Base-by-base conservation (phyloP, 2,113 vertebrate species). In the Cyrtonyx montezumae region DNA sequence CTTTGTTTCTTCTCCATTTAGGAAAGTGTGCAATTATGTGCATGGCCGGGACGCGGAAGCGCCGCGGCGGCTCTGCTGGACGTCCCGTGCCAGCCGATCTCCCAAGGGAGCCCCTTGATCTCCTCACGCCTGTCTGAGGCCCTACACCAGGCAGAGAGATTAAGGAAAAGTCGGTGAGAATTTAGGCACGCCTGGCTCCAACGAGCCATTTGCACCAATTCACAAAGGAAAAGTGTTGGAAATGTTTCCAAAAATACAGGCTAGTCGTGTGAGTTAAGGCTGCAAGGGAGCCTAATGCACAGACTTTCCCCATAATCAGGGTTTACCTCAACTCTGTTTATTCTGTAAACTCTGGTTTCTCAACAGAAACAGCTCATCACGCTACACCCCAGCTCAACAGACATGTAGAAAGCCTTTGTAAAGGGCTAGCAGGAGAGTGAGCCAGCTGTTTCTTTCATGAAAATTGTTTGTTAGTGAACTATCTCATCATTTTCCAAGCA, bases 341-440 rank as follows among this genome's bases (percentile, higher is more conserved):
- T 97, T 93, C 96, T 97, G 88, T 97, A 96, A 96, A 96, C 87
- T 94, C 96, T 96, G 86, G 90, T 94, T 97, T 97, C 96, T 96
- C 93, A 96, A 94, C 82, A 92, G 97, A 93, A 97, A 94, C 91
- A 93, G 90, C 84, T 95, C 96, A 97, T 96, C 93, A 95, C 18
- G 32, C 84, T 95, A 85, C 87, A 97, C 90, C 75, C 96, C 13
- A 25, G 53, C 80, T 87, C 49, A 3, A 87, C 59, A 95, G 94
- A 96, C 36, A 48, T 40, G 85, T 28, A 93, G 81, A 95, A 95
- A 88, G 71, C 16, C 75, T 93, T 94, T 80, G 78, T 75, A 91
- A 91, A 88, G 91, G 93, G 48, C 68, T 78, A 66, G 15, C 73
- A 68, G 71, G 49, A 84, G 84, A 89, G 63, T 11, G 55, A 56